Evolutionary conservation across 2,888 invertebrate species (phyloP).

Genomic region (Agrochola litura): DNA sequence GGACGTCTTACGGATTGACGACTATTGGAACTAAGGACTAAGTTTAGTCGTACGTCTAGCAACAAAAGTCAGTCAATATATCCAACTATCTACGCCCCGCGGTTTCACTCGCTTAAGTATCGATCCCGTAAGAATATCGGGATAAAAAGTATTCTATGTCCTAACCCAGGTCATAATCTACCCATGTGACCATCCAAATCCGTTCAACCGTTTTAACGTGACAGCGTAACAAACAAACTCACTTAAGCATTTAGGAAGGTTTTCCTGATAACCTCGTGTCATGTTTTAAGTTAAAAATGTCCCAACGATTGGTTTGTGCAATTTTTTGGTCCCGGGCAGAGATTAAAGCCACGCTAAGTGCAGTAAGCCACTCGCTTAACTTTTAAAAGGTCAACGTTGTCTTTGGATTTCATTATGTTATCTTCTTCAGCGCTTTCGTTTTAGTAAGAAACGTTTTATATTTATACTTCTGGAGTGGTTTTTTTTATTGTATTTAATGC

Average conservation of each 20-base stretch:
- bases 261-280: not conserved
- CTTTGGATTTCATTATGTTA: slow-evolving; percentile 6
- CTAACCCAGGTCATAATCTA: too few species aligned
- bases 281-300: not conserved
- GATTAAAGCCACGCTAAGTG: not conserved
- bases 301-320: not conserved
- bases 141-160: too few species aligned
- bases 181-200: too few species aligned
- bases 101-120: too few species aligned
- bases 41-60: not conserved
- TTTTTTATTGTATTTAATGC: not conserved
- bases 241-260: not conserved
- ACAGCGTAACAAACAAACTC: too few species aligned
- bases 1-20: too few species aligned
- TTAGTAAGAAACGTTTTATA: not conserved
- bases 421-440: not conserved
- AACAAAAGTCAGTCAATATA: not conserved
- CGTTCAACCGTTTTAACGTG: too few species aligned
- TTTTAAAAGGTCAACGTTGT: slow-evolving; percentile 21
- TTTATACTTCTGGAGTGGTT: not conserved
- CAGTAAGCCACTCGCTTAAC: not conserved
- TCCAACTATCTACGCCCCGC: too few species aligned
- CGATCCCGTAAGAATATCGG: too few species aligned
- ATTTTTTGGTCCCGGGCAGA: not conserved
- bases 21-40: not conserved